Evolutionary conservation across 2,113 vertebrate genomes (phyloP), one percentile per base, ranked within the genome.

Genomic region (Orthonyx spaldingii): DNA sequence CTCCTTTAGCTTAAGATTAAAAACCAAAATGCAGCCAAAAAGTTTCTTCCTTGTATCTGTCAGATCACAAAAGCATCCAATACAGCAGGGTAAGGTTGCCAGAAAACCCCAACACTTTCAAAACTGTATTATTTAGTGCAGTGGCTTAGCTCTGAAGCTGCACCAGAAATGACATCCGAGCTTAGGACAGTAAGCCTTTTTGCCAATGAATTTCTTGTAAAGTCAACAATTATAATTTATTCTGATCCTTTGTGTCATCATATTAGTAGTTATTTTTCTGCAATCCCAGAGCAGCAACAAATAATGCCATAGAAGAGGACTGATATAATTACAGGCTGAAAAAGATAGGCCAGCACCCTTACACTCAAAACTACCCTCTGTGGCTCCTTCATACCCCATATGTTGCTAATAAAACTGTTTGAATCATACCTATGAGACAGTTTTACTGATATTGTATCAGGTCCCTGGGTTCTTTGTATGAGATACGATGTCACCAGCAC

Each of bases 321-420:
- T 95, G 93, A 97, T 96, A 95, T 94, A 97, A 97, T 97, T 97
- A 97, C 87, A 96, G 88, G 96, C 86, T 96, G 97, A 95, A 97
- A 97, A 90, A 97, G 94, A 96, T 50, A 97, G 95, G 95, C 95
- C 96, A 97, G 94, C 90, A 96, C 97, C 97, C 96, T 96, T 92
- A 96, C 91, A 94, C 96, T 98, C 92, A 32, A 97, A 96, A 97
- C 87, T 97, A 97, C 92, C 89, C 97, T 97, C 97, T 97, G 94
- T 97, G 96, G 93, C 96, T 98, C 93, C 95, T 97, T 97, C 94
- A 97, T 95, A 95, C 81, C 93, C 95, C 97, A 97, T 97, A 98
- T 97, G 97, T 96, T 98, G 95, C 96, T 95, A 97, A 98, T 98
- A 98, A 98, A 98, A 98, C 93, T 95, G 93, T 46, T 96, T 97